phyloP scores from a whole-genome alignment of 1,140 invertebrate genomes.

The Drosophila kanapiae region DNA sequence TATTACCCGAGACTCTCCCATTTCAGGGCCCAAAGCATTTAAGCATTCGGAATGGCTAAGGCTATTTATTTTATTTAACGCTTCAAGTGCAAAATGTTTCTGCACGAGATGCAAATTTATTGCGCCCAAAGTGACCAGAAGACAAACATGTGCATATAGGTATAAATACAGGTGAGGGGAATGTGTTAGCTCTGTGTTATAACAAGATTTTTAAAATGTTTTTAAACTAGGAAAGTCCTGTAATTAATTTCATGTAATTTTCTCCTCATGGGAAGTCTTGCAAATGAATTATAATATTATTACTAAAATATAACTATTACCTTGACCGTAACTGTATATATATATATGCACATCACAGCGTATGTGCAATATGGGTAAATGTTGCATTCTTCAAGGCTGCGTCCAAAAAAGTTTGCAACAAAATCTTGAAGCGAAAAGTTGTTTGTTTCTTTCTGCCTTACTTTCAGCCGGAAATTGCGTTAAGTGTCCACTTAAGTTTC shows the following conservation, averaged over 20 bases:
- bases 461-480: conserved; percentile 67
- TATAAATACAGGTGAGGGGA: not conserved
- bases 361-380: conserved; percentile 23
- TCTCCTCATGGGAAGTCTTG: too few relatives aligned
- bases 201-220: not conserved
- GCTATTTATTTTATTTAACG: conserved; percentile 64
- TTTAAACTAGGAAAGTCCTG: not conserved
- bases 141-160: not conserved
- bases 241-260: not conserved
- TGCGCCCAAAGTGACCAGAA: conserved; percentile 13
- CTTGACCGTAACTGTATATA: not conserved
- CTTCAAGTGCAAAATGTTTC: conserved; percentile 54
- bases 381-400: conserved; percentile 34
- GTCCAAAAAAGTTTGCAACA: conserved; percentile 46
- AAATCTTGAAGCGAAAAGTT: conserved; percentile 58
- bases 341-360: not conserved
- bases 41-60: conserved; percentile 44
- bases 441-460: conserved; percentile 52
- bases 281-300: too few relatives aligned
- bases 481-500: conserved; percentile 75
- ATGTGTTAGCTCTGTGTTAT: too few relatives aligned
- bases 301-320: too few relatives aligned
- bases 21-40: conserved; percentile 44
- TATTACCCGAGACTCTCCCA: conserved; percentile 25
- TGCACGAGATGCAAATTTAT: conserved; percentile 53